Base-by-base conservation (phyloP, 2,888 invertebrate species). In the Ophraella communa region DNA sequence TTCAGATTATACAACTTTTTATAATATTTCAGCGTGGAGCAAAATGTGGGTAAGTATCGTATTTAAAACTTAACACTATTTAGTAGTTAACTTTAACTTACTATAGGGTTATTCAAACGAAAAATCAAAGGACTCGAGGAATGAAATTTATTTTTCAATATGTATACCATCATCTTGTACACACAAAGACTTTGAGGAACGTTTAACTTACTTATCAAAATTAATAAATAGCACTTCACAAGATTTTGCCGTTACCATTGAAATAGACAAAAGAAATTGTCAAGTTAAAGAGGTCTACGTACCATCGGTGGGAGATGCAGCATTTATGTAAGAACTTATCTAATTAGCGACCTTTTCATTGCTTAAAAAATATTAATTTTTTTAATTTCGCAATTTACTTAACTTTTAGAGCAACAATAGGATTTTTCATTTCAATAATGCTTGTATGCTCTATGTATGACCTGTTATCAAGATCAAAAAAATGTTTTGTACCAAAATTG, bases 161-260 rank as follows among this genome's bases (percentile, higher is more conserved):
- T 88, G 88, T 72, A 82, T 87, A 5, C 88, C 88, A 14, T 85
- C 85, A 45, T 82, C 85, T 0, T 88, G 88, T 71, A 80, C 82
- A 20, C 81, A 85, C 1, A 74, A 78, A 2, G 84, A 87, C 8
- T 83, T 88, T 10, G 81, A 82, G 21, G 75, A 78, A 10, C 67
- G 74, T 24, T 61, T 79, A 20, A 64, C 73, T 23, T 58, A 70
- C 21, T 65, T 74, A 20, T 65, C 72, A 5, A 18, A 62, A 52
- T 52, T 60, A 20, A 56, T 68, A 47, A 70, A 73, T 53, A 60
- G 10, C 10, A 17, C 55, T 17, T 55, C 62, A 23, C 65, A 63
- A 24, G 68, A 74, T 53, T 69, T 69, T 53, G 64, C 68, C 45
- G 54, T 74, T 20, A 59, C 47, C 23, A 66, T 75, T 5, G 68